Base-by-base conservation (phyloP, 2,113 vertebrate species). In the Prochilodus magdalenae region DNA sequence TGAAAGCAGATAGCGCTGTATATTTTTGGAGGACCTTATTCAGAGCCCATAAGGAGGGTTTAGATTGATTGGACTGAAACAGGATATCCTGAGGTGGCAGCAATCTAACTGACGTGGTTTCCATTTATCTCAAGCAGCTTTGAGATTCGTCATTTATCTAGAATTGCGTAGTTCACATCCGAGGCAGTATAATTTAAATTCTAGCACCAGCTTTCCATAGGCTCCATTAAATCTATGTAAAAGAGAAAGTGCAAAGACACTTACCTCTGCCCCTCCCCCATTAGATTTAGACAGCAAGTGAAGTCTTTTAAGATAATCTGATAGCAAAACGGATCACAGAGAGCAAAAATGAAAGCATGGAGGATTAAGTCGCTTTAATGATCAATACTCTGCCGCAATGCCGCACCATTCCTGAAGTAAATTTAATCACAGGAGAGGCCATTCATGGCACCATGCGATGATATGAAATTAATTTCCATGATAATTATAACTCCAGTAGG, bases 401-500 rank as follows among this genome's bases (percentile, higher is more conserved):
- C 16, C 12, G 30, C 30, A 49, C 55, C 53, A 44, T 60, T 77
- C 53, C 51, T 11, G 4, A 26, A 33, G 63, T 44, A 53, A 74
- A 82, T 63, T 69, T 20, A 72, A 55, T 59, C 36, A 71, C n/a
- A 47, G 15, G 44, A 49, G 65, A 69, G 36, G 26, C 53, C 63
- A 27, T 51, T 29, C 49, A 49, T 73, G 60, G 67, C 69, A 36
- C 24, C 36, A 14, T 77, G 24, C 49, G 73, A 67, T 3, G 66
- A 57, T 44, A 20, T 30, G 22, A 82, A 74, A 27, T 67, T 10
- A 47, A 82, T 30, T 27, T 72, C 74, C 40, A 53, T 70, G 63
- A 70, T 40, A 82, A 70, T 82, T 66, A 82, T 55, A 76, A 70
- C 66, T 44, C 33, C 49, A 83, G 74, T 82, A 27, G 73, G 59